Evolutionary conservation across 2,888 invertebrate species (phyloP).

Genomic region (Stegana nigrithorax): DNA sequence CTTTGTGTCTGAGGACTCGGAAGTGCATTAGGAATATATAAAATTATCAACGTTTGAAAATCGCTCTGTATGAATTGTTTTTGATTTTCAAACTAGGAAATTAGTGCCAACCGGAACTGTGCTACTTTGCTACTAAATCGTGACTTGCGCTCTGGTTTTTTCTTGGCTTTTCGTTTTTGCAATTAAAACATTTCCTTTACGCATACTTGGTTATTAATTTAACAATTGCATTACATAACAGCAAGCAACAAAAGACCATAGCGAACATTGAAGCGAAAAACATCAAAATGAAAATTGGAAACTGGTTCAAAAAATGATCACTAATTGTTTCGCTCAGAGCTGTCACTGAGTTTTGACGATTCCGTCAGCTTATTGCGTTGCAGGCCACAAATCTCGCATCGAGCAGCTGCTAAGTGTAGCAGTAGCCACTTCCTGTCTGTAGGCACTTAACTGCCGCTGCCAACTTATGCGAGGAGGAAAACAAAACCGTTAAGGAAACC

Average conservation of each 20-base stretch:
- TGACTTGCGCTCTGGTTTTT: too few relatives aligned
- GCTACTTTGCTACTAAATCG: too few relatives aligned
- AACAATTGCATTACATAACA: conserved; percentile 10
- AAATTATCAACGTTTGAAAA: too few relatives aligned
- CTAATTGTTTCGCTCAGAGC: background rate
- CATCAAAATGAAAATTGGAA: background rate
- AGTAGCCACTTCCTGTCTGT: background rate
- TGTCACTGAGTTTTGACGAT: background rate
- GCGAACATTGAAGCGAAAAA: too few relatives aligned
- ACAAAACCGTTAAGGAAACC: too few relatives aligned
- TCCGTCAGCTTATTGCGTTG: background rate
- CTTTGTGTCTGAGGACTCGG: conserved; percentile 26
- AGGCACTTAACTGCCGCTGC: too few relatives aligned
- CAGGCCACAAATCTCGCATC: background rate
- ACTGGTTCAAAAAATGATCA: conserved; percentile 14
- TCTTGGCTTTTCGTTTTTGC: too few relatives aligned
- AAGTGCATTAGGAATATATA: too few relatives aligned
- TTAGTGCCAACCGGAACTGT: background rate
- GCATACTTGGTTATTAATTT: background rate
- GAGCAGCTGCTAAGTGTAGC: background rate
- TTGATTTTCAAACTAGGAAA: too few relatives aligned
- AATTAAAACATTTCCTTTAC: background rate
- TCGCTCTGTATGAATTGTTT: too few relatives aligned
- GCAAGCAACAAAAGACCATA: too few relatives aligned
- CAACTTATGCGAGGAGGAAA: too few relatives aligned